These are phyloP conservation scores for Acanthosepion esculentum DNA, from an alignment of 2,888 invertebrate genomes.

Conservation along the genomic window DNA sequence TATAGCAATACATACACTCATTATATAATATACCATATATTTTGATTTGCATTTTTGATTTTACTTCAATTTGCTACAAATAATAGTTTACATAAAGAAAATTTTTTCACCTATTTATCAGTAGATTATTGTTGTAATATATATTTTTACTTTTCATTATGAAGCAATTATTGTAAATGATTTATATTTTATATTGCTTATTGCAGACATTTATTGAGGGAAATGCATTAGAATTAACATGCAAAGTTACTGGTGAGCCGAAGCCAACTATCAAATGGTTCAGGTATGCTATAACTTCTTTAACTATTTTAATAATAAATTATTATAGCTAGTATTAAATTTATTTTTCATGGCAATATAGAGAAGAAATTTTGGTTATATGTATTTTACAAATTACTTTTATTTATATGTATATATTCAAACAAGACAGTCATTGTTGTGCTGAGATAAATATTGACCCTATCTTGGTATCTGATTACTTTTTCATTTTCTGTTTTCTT, in stretches of 20 bases:
- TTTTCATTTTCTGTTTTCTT: too few relatives aligned
- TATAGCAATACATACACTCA: background rate
- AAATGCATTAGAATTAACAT: slow-evolving; percentile 78
- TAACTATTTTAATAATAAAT: background rate
- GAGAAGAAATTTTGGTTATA: too few relatives aligned
- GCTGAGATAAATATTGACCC: too few relatives aligned
- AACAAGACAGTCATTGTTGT: too few relatives aligned
- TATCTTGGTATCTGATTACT: too few relatives aligned
- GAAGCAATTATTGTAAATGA: background rate
- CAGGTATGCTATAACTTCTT: slow-evolving; percentile 80
- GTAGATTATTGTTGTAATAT: too few relatives aligned
- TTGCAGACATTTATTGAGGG: slow-evolving; percentile 72
- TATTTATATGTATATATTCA: too few relatives aligned
- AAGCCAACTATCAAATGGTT: slow-evolving; percentile 92
- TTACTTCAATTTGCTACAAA: background rate
- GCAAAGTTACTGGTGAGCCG: slow-evolving; percentile 91
- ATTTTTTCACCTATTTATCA: too few relatives aligned
- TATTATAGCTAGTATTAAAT: too few relatives aligned
- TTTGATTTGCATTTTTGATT: background rate
- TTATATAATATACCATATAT: background rate
- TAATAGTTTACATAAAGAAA: background rate
- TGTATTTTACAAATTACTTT: too few relatives aligned
- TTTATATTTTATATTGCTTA: background rate
- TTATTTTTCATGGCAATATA: too few relatives aligned
- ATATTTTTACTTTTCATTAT: too few relatives aligned